Percentiles rank a stretch among this genome's conserved stretches.
These are phyloP conservation scores for Syngnathus floridae DNA, from an alignment of 2,113 vertebrate species.

Conservation along the genomic window DNA sequence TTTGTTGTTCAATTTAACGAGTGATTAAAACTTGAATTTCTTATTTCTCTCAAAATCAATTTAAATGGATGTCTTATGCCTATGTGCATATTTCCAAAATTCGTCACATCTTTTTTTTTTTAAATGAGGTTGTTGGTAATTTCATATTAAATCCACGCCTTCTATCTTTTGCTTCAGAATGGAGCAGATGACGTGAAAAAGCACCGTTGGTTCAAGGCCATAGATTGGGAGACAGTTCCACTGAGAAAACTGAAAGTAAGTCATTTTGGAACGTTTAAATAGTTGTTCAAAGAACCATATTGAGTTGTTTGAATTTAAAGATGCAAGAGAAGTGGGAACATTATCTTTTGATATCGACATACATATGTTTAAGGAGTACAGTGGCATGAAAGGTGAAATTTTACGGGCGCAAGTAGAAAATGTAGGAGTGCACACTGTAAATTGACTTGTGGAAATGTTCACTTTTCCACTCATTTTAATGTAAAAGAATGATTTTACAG, in stretches of 20 bases:
- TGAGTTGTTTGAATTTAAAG: neutral
- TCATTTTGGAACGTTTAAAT: neutral
- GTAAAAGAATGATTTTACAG: too few species aligned
- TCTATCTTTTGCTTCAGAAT: constrained; percentile 69
- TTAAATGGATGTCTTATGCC: too few species aligned
- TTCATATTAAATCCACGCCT: neutral
- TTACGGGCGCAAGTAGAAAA: too few species aligned
- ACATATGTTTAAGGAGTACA: too few species aligned
- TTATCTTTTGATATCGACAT: neutral
- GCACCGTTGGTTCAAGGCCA: constrained; percentile 87
- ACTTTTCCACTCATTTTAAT: too few species aligned
- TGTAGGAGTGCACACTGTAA: too few species aligned
- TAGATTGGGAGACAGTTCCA: constrained; percentile 88
- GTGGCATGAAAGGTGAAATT: too few species aligned
- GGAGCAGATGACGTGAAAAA: constrained; percentile 89
- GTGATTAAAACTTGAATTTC: too few species aligned
- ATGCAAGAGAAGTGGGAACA: neutral
- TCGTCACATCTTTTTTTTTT: neutral
- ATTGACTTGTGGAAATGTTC: too few species aligned
- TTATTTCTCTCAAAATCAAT: too few species aligned
- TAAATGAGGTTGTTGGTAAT: neutral
- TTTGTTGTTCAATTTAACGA: too few species aligned
- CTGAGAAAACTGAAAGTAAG: constrained; percentile 83
- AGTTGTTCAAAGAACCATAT: neutral
- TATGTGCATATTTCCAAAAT: too few species aligned